These are phyloP conservation scores for Sorex araneus DNA, from an alignment of 2,113 vertebrate species.

Conservation along the genomic window DNA sequence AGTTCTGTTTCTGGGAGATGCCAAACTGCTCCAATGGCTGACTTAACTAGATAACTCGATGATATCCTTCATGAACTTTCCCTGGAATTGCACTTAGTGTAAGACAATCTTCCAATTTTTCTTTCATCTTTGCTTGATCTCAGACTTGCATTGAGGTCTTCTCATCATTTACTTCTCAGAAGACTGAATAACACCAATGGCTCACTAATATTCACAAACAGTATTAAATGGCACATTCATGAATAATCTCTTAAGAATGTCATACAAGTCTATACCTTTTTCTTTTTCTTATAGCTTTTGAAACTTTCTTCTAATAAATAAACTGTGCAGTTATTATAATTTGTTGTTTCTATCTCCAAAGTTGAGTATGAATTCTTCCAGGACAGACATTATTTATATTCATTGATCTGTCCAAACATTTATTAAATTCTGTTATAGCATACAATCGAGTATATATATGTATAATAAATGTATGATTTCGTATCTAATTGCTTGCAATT, in stretches of 20 bases:
- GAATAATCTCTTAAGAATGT: background rate
- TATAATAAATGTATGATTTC: slow-evolving; percentile 25
- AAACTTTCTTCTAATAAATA: slow-evolving; percentile 10
- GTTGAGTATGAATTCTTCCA: background rate
- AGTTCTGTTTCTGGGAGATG: background rate
- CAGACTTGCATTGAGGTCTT: background rate
- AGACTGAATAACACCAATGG: background rate
- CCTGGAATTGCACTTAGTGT: background rate
- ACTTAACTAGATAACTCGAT: background rate
- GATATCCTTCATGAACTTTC: background rate
- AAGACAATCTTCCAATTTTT: background rate
- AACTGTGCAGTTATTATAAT: background rate
- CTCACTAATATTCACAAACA: background rate
- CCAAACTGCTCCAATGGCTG: accelerated
- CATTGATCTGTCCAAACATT: background rate
- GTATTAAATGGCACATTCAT: background rate
- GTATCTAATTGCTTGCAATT: background rate
- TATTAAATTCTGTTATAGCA: background rate
- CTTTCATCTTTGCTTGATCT: background rate
- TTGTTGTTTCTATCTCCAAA: background rate
- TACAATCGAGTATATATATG: background rate
- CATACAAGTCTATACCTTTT: accelerated
- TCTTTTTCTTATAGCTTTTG: background rate
- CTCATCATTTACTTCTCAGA: slow-evolving; percentile 3
- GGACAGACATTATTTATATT: background rate